Base-by-base conservation (phyloP, 2,888 invertebrate species). In the Harpalus rubripes region DNA sequence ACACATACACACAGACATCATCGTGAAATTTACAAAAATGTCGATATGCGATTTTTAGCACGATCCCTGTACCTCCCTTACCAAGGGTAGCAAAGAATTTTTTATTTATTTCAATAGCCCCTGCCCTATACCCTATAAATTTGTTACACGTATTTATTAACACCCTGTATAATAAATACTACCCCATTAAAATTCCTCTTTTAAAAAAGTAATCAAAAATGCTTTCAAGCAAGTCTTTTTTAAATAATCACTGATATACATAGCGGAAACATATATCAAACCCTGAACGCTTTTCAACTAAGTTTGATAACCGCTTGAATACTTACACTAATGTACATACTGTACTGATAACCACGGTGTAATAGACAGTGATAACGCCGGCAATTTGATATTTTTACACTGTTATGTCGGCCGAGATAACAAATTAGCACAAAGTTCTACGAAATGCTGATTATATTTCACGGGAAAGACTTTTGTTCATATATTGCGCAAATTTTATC, bases 261-360 rank as follows among this genome's bases (percentile, higher is more conserved):
- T 44, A 74, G 26, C 72, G 72, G 72, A 74, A 74, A 74, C 72
- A 74, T 74, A 74, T 74, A 44, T 74, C 72, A 74, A 74, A 74
- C 59, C 15, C 32, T 44, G 39, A 41, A 74, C 16, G 44, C 8
- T 3, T 68, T 68, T 15, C 15, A 68, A 68, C 39, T 15, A 10
- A 12, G 12, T 18, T n/a, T 74, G 72, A 74, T 74, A 74, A 44
- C 44, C 7, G 18, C 44, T 16, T 74, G 32, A 68, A 68, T 68
- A 68, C 68, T 1, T 12, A 7, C 68, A 68, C 68, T 39, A 68
- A 39, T 39, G 68, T 63, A 22, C 63, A 63, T 8, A 32, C 68
- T 26, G 32, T 32, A 68, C 16, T 44, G 44, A 74, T 74, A 44
- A 74, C 72, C 5, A 10, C 72, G 15, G 41, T 44, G 41, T 41